Evolutionary conservation across 2,888 invertebrate genomes (phyloP), one percentile per base, ranked within the genome.

Genomic region (Drosophila mulleri): DNA sequence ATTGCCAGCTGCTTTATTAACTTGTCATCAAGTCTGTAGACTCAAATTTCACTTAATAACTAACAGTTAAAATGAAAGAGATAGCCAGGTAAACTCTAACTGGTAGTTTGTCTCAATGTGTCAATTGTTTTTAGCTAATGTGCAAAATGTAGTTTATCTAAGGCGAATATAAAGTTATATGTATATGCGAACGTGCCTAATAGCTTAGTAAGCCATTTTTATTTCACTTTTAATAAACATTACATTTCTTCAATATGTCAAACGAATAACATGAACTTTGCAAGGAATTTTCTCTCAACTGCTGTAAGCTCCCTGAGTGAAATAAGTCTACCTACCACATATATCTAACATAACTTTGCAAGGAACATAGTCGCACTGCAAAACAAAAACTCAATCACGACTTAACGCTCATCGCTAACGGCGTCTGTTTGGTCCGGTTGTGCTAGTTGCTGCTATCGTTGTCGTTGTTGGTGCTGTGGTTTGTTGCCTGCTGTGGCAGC

Each of bases 401-500:
- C 47, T 54, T 37, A 23, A 41, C 65, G 16, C 62, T 20, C 69
- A 73, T 65, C 78, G n/a, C 72, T 72, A 67, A 26, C 48, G 5
- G 62, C 42, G 62, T 23, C 44, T 41, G 59, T 18, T 41, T 44
- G 59, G 71, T 69, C 71, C 65, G 70, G 76, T 70, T 70, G 70
- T 52, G 57, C 61, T 52, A 72, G 65, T 68, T 65, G 75, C 65
- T 59, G 59, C 18, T 64, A 66, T 39, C 58, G 60, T 20, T 53
- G 71, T 37, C 12, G 35, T 35, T 32, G 32, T 9, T 32, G 32
- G 48, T 39, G 42, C 62, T 61, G 74, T 35, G 29, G 50, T 60
- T 60, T 56, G 47, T 53, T 37, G 57, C 63, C 52, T 47, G 63
- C 41, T 78, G 78, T 65, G 60, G 66, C 74, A 74, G 67, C 68